Percentiles rank a stretch among this genome's conserved stretches.
These are phyloP conservation scores for Rhynchotus rufescens DNA, from an alignment of 2,797 vertebrate species.

Conservation along the genomic window DNA sequence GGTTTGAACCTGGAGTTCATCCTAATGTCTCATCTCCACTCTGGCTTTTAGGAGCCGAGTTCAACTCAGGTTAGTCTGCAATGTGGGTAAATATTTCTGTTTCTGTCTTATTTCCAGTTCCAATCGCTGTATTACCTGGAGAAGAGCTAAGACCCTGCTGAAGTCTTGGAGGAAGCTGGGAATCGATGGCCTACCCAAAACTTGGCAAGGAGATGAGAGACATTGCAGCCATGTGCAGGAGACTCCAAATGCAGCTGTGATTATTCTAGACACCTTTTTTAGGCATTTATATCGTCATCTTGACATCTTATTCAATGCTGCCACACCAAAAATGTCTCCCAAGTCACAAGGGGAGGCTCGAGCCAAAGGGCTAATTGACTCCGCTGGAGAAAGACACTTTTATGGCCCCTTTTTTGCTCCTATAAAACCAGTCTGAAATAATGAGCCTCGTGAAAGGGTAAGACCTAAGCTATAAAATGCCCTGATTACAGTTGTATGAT, in stretches of 20 bases:
- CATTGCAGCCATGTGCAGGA: background rate
- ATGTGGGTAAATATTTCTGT: background rate
- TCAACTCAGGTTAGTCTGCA: background rate
- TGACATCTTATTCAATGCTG: background rate
- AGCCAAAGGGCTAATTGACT: constrained; percentile 36
- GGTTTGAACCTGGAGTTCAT: background rate
- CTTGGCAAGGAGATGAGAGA: background rate
- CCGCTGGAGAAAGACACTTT: constrained; percentile 43
- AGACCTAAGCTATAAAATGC: constrained; percentile 60
- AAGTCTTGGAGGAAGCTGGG: background rate
- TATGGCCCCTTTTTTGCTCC: constrained; percentile 43
- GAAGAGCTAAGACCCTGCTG: background rate
- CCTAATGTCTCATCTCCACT: background rate
- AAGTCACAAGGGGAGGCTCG: background rate
- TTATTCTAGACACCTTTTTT: background rate
- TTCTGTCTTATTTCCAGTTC: background rate
- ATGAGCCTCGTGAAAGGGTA: constrained; percentile 61
- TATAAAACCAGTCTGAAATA: constrained; percentile 64
- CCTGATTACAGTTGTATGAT: constrained; percentile 54
- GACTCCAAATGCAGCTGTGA: background rate
- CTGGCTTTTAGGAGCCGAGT: background rate
- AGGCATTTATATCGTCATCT: background rate
- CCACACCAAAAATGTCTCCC: constrained; percentile 8
- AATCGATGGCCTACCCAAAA: background rate
- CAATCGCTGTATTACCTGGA: background rate